Conservation (phyloP, 2,888 invertebrate genomes). For the Athrips mouffetella region DNA sequence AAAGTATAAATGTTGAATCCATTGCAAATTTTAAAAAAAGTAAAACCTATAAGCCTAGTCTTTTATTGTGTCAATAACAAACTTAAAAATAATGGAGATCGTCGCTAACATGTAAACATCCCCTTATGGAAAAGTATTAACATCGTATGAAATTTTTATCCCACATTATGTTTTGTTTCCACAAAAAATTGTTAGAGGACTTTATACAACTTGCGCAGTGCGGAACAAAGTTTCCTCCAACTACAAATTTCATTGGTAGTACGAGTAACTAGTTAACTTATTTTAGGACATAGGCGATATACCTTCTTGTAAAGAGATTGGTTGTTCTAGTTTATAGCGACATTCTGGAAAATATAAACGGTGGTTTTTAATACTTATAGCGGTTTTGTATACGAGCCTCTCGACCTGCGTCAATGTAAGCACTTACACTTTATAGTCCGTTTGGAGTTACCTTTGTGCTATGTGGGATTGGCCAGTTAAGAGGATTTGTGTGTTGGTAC, state of each 20-base stretch:
- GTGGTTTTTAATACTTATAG: too few relatives aligned
- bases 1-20: too few relatives aligned
- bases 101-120: not conserved
- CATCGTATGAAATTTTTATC: conserved; percentile 6
- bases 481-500: not conserved
- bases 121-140: not conserved
- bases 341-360: too few relatives aligned
- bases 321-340: conserved; percentile 7
- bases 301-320: conserved; percentile 11
- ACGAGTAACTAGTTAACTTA: too few relatives aligned
- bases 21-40: too few relatives aligned
- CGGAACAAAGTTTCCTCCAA: conserved; percentile 29
- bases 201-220: conserved; percentile 38
- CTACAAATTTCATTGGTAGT: conserved; percentile 19
- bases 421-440: conserved; percentile 14
- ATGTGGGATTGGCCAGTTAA: conserved; percentile 8
- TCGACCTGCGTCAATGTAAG: not conserved
- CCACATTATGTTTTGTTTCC: not conserved
- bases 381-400: too few relatives aligned
- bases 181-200: conserved; percentile 3
- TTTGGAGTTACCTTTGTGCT: conserved; percentile 13
- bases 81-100: too few relatives aligned
- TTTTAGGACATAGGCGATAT: conserved; percentile 22
- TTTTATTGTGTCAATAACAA: too few relatives aligned
- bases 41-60: too few relatives aligned